phyloP scores from a whole-genome alignment of 2,888 invertebrate species.

The Mechanitis mazaeus region DNA sequence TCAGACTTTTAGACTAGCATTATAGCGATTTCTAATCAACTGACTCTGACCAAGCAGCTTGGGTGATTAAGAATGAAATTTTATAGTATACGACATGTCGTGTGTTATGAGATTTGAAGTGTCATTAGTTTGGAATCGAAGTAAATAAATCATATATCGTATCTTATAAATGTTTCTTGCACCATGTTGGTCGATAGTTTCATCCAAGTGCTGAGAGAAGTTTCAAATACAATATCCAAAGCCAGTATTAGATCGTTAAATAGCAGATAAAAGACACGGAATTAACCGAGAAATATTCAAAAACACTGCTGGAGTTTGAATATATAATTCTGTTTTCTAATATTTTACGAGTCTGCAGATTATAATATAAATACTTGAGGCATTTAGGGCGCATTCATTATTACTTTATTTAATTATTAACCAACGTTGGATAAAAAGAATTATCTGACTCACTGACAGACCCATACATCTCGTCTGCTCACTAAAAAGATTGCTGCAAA shows the following conservation, averaged over 20 bases:
- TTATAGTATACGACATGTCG: background rate
- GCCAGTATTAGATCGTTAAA: conserved; percentile 12
- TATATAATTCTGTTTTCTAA: too few species aligned
- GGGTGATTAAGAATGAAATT: conserved; percentile 9
- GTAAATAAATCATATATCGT: background rate
- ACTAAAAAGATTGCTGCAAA: too few species aligned
- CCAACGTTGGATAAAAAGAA: too few species aligned
- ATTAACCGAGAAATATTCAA: background rate
- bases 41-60: conserved; percentile 14
- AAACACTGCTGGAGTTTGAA: too few species aligned
- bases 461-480: too few species aligned
- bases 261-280: conserved; percentile 14
- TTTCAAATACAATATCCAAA: conserved; percentile 13
- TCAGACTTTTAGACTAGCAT: conserved; percentile 1
- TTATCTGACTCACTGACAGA: too few species aligned
- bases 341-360: too few species aligned
- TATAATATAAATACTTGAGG: too few species aligned
- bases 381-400: too few species aligned
- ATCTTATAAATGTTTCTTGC: conserved; percentile 8
- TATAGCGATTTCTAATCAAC: conserved; percentile 15
- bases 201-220: conserved; percentile 17
- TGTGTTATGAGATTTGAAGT: too few species aligned
- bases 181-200: conserved; percentile 13
- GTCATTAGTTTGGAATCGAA: too few species aligned
- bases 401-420: too few species aligned